Evolutionary conservation across 2,797 vertebrate species (phyloP), one percentile per base, ranked within the genome.

Genomic region (Threskiornis aethiopicus): DNA sequence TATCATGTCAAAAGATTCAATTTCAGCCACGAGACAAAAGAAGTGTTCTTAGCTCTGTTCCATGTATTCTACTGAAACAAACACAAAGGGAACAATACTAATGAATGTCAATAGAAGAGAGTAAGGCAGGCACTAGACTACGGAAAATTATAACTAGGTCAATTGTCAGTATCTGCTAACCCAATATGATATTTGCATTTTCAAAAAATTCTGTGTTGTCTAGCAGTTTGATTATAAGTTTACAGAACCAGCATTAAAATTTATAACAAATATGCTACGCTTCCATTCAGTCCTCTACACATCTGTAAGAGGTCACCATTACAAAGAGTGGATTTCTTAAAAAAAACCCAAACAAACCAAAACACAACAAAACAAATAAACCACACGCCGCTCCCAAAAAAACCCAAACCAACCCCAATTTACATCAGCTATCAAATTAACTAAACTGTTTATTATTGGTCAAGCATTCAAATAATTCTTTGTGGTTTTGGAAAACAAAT

Each of bases 1-100:
- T 16, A 41, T 42, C 0, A 0, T 10, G 5, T 4, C 25, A 35
- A 44, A 54, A 89, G 22, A 51, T 54, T 54, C 22, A 9, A 16
- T 31, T 84, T 66, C n/a, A 78, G 11, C 22, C 35, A 42, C 33
- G 42, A 54, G 17, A 54, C 25, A 61, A 33, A 71, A 73, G 9
- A 84, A 83, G 11, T 5, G 8, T 20, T 69, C 42, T 42, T 37
- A 61, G 24, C 57, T 79, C 33, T 58, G 29, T 54, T 64, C 46
- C 28, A 16, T 25, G 11, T 47, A 52, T 29, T 17, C 29, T 35
- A 46, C 59, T 42, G 31, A 47, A 82, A 35, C 41, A 83, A 72
- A 29, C 35, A 51, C 33, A 61, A 37, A 24, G 25, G 3, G 5
- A 82, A 76, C 33, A 80, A 22, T 14, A 59, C 25, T 42, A 70